Percentiles rank a stretch among this genome's conserved stretches.
These are phyloP conservation scores for Anoplolepis gracilipes DNA, from an alignment of 1,140 invertebrate genomes.

Conservation along the genomic window DNA sequence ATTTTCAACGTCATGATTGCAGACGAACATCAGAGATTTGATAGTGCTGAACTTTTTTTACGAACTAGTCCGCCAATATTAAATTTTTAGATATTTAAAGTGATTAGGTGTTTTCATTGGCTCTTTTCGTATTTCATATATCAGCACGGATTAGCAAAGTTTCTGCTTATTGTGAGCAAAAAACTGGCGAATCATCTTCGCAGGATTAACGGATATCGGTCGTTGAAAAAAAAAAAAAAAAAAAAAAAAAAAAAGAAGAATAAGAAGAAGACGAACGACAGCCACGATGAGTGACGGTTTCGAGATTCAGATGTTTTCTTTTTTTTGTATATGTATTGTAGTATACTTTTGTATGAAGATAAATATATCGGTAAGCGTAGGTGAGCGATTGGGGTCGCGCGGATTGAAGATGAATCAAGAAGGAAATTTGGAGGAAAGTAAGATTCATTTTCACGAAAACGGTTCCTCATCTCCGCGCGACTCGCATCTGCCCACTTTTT, in stretches of 20 bases:
- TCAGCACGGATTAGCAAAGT: background rate
- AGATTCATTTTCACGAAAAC: background rate
- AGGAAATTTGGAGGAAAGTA: background rate
- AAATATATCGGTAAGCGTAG: background rate
- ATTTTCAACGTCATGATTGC: background rate
- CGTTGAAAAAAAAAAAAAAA: background rate
- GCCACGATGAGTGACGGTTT: conserved; percentile 25
- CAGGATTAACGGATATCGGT: background rate
- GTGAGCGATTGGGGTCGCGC: conserved; percentile 1
- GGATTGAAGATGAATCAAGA: background rate
- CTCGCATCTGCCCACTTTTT: conserved; percentile 41
- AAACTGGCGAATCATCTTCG: background rate
- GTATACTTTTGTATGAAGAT: conserved; percentile 79
- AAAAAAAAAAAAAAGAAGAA: too few relatives aligned
- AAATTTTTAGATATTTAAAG: conserved; percentile 16
- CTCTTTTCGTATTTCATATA: background rate
- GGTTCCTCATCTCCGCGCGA: background rate
- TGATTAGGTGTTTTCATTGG: background rate
- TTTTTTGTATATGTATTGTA: conserved; percentile 85
- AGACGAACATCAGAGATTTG: background rate
- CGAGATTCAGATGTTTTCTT: background rate
- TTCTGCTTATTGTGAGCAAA: background rate
- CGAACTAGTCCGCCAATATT: background rate
- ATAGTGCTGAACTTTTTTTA: background rate
- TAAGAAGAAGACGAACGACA: background rate